Evolutionary conservation across 1,140 invertebrate genomes (phyloP).

Genomic region (Meloidogyne exigua): DNA sequence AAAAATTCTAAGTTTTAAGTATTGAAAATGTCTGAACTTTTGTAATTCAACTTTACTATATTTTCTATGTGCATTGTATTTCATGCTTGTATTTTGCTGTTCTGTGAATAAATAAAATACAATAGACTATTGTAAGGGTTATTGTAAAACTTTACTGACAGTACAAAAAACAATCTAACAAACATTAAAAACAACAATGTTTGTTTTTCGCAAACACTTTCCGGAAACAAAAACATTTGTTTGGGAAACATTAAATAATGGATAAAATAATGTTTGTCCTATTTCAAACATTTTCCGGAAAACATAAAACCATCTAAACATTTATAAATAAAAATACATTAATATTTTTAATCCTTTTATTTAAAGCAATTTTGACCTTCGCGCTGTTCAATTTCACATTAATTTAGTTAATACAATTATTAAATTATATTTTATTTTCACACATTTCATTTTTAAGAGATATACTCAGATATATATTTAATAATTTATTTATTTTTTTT

Average conservation of each 20-base stretch:
- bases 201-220: background rate
- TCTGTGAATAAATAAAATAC: background rate
- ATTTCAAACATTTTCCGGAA: background rate
- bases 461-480: background rate
- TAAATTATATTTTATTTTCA: background rate
- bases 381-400: background rate
- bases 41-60: background rate
- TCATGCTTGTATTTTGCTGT: background rate
- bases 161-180: too few relatives aligned
- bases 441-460: background rate
- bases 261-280: too few relatives aligned
- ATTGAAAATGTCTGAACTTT: background rate
- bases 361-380: background rate
- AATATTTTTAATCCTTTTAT: background rate
- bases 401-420: background rate
- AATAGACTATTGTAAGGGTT: background rate
- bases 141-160: background rate
- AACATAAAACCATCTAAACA: background rate
- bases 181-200: background rate
- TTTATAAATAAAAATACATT: background rate
- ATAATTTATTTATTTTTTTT: background rate
- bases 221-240: background rate
- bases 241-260: too few relatives aligned
- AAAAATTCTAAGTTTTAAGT: too few relatives aligned
- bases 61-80: background rate